Percentiles rank a stretch among this genome's conserved stretches.
phyloP scores from a whole-genome alignment of 2,113 vertebrate genomes.

The Podarcis muralis region DNA sequence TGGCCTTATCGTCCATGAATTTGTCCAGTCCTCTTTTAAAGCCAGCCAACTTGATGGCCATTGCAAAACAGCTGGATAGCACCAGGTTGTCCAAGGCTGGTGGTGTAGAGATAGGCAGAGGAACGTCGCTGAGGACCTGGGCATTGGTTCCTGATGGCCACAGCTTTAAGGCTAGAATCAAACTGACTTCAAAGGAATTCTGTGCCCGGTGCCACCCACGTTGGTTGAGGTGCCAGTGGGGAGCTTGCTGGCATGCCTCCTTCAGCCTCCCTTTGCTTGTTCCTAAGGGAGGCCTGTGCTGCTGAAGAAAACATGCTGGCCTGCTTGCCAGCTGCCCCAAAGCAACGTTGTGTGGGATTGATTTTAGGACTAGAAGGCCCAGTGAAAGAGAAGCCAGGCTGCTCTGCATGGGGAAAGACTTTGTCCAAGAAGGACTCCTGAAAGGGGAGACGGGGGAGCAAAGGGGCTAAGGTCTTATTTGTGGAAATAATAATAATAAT shows the following conservation, averaged over 20 bases:
- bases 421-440: neutral
- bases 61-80: neutral
- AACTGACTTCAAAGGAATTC: neutral
- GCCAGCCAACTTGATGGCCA: no score
- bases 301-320: no score
- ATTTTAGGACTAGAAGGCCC: no score
- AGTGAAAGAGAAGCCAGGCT: neutral
- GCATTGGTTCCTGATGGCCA: fast-evolving
- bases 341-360: neutral
- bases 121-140: neutral
- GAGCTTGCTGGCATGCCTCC: neutral
- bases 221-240: neutral
- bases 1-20: no score
- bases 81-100: neutral
- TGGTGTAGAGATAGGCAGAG: neutral
- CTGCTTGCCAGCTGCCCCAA: neutral
- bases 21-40: no score
- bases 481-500: neutral
- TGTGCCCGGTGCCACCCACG: no score
- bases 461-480: neutral
- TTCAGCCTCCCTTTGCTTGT: neutral
- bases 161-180: neutral
- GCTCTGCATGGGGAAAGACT: no score
- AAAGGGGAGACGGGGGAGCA: neutral
- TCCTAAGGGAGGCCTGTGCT: neutral